Base-by-base conservation (phyloP, 2,113 vertebrate species). In the Aegithalos caudatus region DNA sequence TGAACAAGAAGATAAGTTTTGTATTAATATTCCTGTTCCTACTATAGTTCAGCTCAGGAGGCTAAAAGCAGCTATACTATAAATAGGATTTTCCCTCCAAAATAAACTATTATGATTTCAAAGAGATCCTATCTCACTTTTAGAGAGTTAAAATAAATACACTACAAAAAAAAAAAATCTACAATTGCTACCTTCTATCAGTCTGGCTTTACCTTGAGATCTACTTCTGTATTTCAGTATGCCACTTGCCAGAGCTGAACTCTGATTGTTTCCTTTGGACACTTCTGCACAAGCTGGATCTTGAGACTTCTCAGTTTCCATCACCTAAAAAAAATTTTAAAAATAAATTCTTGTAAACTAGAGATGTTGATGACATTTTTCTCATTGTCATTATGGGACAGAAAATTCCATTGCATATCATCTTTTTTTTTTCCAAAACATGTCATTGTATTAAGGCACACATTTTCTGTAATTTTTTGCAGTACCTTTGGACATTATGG, bases 151-250 rank as follows among this genome's bases (percentile, higher is more conserved):
- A 81, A 88, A 80, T 44, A 92, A 78, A 73, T 6, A 83, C 9
- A 51, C 5, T 28, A 14, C 18, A 45, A 23, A 22, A 14, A 83
- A 14, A 83, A 92, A 78, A 82, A 62, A n/a, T 12, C 14, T 51
- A 37, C 10, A 54, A 8, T 11, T 67, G 40, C 31, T 66, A 51
- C 51, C 35, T 90, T 91, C 58, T 51, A 40, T 13, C 19, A 16
- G 13, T 11, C 10, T 24, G 38, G 31, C 40, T 97, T 86, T 90
- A 99, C 99, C 99, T 98, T 99, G 99, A 15, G 99, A 98, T 47
- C 98, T 97, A 86, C 98, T 98, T 97, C 98, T 98, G 91, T 98
- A 98, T 92, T 99, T 99, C 95, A 98, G 95, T 88, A 98, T 97
- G 56, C 95, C 97, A 88, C 95, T 95, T 85, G 97, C 97, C 47